Evolutionary conservation across 2,113 vertebrate species (phyloP), one percentile per base, ranked within the genome.

Genomic region (Drymodes brunneopygia): DNA sequence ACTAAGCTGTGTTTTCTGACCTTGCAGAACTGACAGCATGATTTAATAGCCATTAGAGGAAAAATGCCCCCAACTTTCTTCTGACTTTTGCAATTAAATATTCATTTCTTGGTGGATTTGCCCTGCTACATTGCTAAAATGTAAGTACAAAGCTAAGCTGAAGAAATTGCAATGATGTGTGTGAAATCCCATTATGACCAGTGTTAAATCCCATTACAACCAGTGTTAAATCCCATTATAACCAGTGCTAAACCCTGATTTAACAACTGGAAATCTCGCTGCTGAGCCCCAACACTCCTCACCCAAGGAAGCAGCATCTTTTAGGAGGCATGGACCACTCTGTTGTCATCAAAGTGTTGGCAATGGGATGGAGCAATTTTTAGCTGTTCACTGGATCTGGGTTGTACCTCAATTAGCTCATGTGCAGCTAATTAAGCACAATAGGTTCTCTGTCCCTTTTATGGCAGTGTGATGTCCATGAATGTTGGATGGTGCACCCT

Each of bases 401-500:
- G 22, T 8, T 28, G 19, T 19, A 15, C 48, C 45, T 54, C 64
- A 45, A 47, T 53, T 77, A 90, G 57, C 31, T 50, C 10, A 8
- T 0, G 4, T 7, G 72, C 25, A 53, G 44, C 38, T 90, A 88
- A 88, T 90, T 12, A 56, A 73, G 36, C 22, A 12, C 42, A 56
- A 18, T 4, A 9, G 20, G 42, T 44, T 45, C 27, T 56, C 58
- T 58, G 21, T 20, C 53, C 29, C 6, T 5, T 21, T 33, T 31
- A 3, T 0, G 27, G 51, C 61, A 51, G 13, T 0, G 4, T 0
- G 1, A 20, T 25, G 60, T 5, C 31, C 17, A 1, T 5, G 71
- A 51, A n/a, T 21, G 61, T 9, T 2, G 15, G 29, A 10, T 47
- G 0, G 5, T 65, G 57, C 6, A 20, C 23, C 29, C 36, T 53